A percentile compares a stretch with the other conserved stretches of the same genome.
These are phyloP conservation scores for Caerostris extrusa DNA, from an alignment of 1,140 invertebrate species.

Conservation along the genomic window DNA sequence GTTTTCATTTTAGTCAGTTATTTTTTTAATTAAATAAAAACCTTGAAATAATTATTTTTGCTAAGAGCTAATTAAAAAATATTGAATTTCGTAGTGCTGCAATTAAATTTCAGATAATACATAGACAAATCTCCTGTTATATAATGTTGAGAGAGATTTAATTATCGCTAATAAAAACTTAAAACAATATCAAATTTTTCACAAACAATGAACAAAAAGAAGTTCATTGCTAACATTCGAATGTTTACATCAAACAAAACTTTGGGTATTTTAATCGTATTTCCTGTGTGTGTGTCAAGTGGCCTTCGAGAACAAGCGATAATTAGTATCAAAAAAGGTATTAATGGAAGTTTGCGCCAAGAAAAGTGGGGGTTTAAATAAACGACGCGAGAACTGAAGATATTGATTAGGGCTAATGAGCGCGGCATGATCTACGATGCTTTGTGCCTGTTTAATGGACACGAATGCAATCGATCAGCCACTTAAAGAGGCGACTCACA, in stretches of 20 bases:
- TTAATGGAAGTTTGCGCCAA: not conserved
- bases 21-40: no score
- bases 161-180: no score
- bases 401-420: slow-evolving; percentile 14
- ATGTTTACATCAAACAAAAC: not conserved
- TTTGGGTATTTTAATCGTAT: not conserved
- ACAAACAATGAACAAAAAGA: no score
- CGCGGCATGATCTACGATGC: not conserved
- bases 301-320: not conserved
- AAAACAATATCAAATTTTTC: no score
- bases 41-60: no score
- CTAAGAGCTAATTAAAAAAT: no score
- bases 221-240: not conserved
- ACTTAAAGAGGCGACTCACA: not conserved
- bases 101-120: no score
- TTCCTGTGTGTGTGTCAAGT: not conserved
- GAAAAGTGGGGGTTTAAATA: not conserved
- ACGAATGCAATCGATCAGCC: not conserved
- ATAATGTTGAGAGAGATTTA: no score
- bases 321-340: slow-evolving; percentile 39
- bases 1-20: no score
- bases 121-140: no score
- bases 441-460: not conserved
- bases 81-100: no score
- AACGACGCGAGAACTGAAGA: not conserved